phyloP scores from a whole-genome alignment of 2,888 invertebrate species.

The Cacoxenus indagator region DNA sequence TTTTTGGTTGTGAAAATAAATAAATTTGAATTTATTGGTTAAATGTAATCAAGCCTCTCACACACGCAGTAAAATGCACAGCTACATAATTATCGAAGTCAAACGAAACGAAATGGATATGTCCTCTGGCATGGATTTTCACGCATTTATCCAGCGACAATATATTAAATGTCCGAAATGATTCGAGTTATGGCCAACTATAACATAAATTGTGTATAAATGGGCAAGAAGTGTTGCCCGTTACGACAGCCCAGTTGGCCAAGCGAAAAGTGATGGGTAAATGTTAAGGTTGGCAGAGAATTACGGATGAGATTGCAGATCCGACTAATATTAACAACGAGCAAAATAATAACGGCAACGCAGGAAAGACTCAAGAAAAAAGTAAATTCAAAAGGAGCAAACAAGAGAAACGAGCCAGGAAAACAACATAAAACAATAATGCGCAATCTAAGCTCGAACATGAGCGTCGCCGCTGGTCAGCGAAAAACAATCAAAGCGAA shows the following conservation, averaged over 20 bases:
- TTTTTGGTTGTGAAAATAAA: not conserved
- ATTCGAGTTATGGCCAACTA: not conserved
- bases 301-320: not conserved
- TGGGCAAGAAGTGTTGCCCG: slow-evolving; percentile 3
- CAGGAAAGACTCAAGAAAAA: not conserved
- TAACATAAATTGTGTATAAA: slow-evolving; percentile 14
- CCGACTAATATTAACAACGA: not conserved
- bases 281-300: not conserved
- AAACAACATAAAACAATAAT: slow-evolving; percentile 10
- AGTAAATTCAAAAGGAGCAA: not conserved
- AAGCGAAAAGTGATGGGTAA: not conserved
- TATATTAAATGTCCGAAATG: slow-evolving; percentile 1
- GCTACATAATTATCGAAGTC: not conserved
- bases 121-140: not conserved
- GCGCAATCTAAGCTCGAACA: slow-evolving; percentile 7
- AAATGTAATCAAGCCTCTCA: slow-evolving; percentile 8
- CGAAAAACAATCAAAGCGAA: slow-evolving; percentile 1
- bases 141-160: not conserved
- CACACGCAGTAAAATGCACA: not conserved
- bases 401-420: not conserved
- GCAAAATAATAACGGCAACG: not conserved
- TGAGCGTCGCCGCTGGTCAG: slow-evolving; percentile 5
- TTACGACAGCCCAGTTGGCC: not conserved
- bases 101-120: not conserved
- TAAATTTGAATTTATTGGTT: not conserved